Evolutionary conservation across 2,888 invertebrate species (phyloP).

Genomic region (Diploptera punctata): DNA sequence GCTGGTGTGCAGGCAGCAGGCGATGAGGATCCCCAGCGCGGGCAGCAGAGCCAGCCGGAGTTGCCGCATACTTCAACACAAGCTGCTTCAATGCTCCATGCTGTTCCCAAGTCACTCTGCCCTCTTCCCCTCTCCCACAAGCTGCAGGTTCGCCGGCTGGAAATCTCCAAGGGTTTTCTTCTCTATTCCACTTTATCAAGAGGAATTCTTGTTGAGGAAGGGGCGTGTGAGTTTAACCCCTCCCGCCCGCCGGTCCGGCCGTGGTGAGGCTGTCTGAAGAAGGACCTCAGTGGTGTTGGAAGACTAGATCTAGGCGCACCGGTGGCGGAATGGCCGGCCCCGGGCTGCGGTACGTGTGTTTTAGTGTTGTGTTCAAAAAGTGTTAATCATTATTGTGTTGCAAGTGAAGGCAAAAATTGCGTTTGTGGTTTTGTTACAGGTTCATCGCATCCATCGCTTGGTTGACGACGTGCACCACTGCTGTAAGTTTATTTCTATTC

Average conservation of each 20-base stretch:
- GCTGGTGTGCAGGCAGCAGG: neutral
- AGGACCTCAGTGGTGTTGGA: neutral
- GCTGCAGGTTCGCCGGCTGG: constrained; percentile 8
- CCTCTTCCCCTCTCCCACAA: constrained; percentile 10
- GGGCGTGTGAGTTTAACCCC: neutral
- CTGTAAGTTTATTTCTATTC: constrained; percentile 56
- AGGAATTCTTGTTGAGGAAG: neutral
- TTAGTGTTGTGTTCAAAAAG: neutral
- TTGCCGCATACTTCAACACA: neutral
- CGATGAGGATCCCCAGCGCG: neutral
- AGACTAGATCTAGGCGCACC: neutral
- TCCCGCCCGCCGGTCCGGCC: neutral
- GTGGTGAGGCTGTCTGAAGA: constrained; percentile 5
- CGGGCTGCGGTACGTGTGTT: constrained; percentile 8
- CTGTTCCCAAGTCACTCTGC: neutral
- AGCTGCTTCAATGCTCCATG: constrained; percentile 7
- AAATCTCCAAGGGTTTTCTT: neutral
- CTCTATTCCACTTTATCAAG: neutral
- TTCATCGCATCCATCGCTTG: constrained; percentile 59
- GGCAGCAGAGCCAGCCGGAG: neutral
- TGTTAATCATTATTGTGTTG: neutral
- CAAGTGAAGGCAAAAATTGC: neutral
- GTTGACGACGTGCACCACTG: constrained; percentile 56
- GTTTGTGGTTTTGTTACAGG: constrained; percentile 53
- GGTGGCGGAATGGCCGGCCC: constrained; percentile 11